A percentile compares a stretch with the other conserved stretches of the same genome.
These are phyloP conservation scores for Sinocyclocheilus anophthalmus DNA, from an alignment of 2,113 vertebrate genomes.

Conservation along the genomic window DNA sequence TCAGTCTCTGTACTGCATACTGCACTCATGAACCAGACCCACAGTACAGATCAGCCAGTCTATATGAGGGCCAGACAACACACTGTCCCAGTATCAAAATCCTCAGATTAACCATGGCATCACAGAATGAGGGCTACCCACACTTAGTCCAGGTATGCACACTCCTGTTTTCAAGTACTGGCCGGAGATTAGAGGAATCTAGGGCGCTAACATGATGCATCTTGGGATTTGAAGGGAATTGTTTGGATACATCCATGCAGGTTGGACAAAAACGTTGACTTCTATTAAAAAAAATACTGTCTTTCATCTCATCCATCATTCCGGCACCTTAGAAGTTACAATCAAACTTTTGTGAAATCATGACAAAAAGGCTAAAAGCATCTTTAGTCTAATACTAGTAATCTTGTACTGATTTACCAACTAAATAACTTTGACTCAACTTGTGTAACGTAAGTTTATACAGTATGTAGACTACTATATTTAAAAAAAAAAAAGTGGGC, in stretches of 20 bases:
- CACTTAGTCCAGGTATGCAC: constrained; percentile 59
- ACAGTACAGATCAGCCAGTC: too few species aligned
- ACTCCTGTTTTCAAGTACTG: constrained; percentile 13
- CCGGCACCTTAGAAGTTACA: not conserved
- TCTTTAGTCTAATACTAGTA: not conserved
- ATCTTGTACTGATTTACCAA: too few species aligned
- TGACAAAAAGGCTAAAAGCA: not conserved
- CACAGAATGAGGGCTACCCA: constrained; percentile 57
- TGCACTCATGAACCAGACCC: not conserved
- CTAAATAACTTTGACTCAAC: not conserved
- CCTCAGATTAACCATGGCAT: not conserved
- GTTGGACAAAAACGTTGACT: constrained; percentile 10
- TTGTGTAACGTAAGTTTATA: not conserved
- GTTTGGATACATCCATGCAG: constrained; percentile 44
- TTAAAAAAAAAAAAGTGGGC: not conserved
- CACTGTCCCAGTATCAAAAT: constrained; percentile 46
- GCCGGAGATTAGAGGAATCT: constrained; percentile 40
- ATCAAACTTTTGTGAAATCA: not conserved
- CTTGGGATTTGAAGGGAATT: constrained; percentile 32
- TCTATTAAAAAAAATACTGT: not conserved
- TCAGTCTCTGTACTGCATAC: not conserved
- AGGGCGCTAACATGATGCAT: constrained; percentile 12
- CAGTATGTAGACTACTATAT: not conserved
- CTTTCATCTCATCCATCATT: constrained; percentile 1
- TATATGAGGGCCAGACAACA: constrained; percentile 28